Evolutionary conservation across 2,888 invertebrate genomes (phyloP).

Genomic region (Camptogramma bilineatum): DNA sequence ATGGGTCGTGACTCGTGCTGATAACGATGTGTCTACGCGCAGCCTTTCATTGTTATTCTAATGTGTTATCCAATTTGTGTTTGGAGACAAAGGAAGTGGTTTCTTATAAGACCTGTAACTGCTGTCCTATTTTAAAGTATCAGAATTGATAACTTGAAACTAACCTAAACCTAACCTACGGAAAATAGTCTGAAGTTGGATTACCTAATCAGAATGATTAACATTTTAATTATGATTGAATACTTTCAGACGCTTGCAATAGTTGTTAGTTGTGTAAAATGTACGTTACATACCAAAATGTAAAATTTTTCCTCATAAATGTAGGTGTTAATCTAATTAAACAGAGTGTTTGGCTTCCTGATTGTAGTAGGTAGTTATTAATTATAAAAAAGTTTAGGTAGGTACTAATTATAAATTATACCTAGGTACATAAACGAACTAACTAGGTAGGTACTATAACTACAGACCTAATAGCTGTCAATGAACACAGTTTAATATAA

Average conservation of each 20-base stretch:
- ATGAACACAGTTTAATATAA: slow-evolving; percentile 3
- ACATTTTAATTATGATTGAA: no score
- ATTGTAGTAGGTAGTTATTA: background rate
- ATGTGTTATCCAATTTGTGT: slow-evolving; percentile 73
- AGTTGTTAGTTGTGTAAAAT: background rate
- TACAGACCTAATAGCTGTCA: background rate
- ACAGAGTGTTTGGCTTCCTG: background rate
- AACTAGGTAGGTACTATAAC: slow-evolving; percentile 3
- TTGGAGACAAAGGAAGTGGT: slow-evolving; percentile 74
- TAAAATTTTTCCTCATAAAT: slow-evolving; percentile 21
- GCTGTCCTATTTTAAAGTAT: slow-evolving; percentile 33
- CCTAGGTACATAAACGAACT: no score
- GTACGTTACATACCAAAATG: background rate
- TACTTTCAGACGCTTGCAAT: background rate
- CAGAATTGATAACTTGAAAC: no score
- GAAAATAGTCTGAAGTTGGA: no score
- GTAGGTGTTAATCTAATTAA: slow-evolving; percentile 3
- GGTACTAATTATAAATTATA: background rate
- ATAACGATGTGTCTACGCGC: slow-evolving; percentile 46
- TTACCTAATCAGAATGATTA: no score
- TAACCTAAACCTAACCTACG: no score
- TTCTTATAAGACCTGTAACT: slow-evolving; percentile 66
- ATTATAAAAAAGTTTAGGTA: no score
- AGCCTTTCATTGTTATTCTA: slow-evolving; percentile 74
- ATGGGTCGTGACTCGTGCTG: slow-evolving; percentile 37